Evolutionary conservation across 2,797 vertebrate genomes (phyloP).

Genomic region (Silurus aristotelis): DNA sequence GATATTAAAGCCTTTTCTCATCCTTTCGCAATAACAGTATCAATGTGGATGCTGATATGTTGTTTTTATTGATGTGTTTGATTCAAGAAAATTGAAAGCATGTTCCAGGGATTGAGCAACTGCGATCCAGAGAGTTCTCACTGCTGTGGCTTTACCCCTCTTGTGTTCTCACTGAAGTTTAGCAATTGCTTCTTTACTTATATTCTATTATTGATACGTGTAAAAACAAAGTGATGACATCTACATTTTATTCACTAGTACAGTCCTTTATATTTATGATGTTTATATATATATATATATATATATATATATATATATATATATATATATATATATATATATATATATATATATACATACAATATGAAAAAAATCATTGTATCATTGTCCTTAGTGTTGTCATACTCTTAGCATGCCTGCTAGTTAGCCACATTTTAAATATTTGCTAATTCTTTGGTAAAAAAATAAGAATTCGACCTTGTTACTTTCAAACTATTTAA

Average conservation of each 20-base stretch:
- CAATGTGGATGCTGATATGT: constrained; percentile 57
- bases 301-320: no score
- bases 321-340: no score
- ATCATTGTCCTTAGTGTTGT: neutral
- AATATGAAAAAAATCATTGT: no score
- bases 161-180: neutral
- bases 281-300: no score
- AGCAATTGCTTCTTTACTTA: no score
- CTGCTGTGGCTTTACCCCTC: constrained; percentile 34
- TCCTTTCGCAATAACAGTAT: constrained; percentile 48
- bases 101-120: constrained; percentile 56
- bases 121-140: constrained; percentile 25
- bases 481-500: neutral
- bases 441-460: neutral
- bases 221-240: neutral
- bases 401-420: neutral
- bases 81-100: constrained; percentile 63
- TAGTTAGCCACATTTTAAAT: neutral
- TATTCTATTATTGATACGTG: neutral
- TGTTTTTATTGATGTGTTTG: constrained; percentile 61
- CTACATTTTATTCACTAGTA: neutral
- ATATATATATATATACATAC: no score
- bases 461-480: neutral
- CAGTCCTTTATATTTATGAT: neutral
- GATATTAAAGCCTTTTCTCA: constrained; percentile 50